Base-by-base conservation (phyloP, 2,797 vertebrate species). In the Rhabdomys pumilio region DNA sequence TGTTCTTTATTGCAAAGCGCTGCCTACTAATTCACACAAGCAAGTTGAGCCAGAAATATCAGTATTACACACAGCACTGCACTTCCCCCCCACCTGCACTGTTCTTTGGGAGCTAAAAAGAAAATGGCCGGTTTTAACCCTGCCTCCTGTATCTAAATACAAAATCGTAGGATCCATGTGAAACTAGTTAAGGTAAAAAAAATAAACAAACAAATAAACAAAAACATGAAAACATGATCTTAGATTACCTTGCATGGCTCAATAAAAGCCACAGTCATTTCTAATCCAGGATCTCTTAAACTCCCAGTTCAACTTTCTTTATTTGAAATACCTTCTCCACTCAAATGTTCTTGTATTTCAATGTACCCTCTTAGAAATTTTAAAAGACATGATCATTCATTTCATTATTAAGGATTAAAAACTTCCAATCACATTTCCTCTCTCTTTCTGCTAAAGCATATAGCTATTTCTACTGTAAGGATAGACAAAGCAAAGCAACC, bases 31-130 rank as follows among this genome's bases (percentile, higher is more conserved):
- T 29, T 92, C n/a, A 90, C 0, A 76, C 3, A 10, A 81, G 44
- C 59, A 89, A 90, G 14, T 4, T 90, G 80, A 82, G 13, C 77
- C 67, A 61, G 57, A n/a, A 93, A 88, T 31, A 38, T 65, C 86
- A 81, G 34, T 73, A 53, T 3, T 14, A 15, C 24, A 47, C 17
- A 47, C 3, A 19, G 24, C 26, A 15, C 26, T 55, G 5, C 53
- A 61, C 47, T 34, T 31, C 9, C 1, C 75, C 61, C 75, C 19
- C 14, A 38, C 9, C 11, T 57, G 34, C 9, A 1, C 65, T 59
- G n/a, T 50, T 14, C 63, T 93, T 20, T 17, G n/a, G 17, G 50
- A 61, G 84, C 38, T 14, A 38, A 79, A 79, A 89, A 55, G 7
- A 93, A 85, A 41, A 31, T 79, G 34, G 22, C 5, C n/a, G 6